Evolutionary conservation across 92 coral and sea anemone species (phyloP).

Genomic region (Phenganax stokvisi): DNA sequence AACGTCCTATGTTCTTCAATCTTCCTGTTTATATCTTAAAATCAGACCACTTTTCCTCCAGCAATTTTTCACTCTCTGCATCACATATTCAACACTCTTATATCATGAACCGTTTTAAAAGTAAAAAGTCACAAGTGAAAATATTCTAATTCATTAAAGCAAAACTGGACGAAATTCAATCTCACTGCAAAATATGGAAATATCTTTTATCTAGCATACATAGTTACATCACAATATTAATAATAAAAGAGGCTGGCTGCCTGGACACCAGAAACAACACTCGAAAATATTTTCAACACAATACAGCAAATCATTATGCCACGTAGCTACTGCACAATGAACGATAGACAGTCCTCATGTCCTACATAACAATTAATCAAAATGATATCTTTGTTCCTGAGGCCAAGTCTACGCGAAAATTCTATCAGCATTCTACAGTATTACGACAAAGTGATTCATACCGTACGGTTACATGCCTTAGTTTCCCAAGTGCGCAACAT

Average conservation of each 20-base stretch:
- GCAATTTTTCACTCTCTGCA: no score
- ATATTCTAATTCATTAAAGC: no score
- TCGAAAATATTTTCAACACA: not conserved
- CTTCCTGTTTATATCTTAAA: slow-evolving; percentile 1
- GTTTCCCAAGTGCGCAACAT: no score
- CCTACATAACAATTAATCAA: not conserved
- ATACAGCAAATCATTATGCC: not conserved
- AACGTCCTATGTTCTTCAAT: no score
- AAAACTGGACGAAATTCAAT: not conserved
- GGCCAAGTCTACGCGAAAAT: no score
- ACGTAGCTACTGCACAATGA: not conserved
- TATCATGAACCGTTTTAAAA: no score
- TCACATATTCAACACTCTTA: no score
- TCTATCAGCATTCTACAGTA: no score
- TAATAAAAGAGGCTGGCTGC: not conserved
- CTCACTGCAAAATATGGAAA: not conserved
- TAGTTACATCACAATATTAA: not conserved
- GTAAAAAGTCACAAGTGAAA: no score
- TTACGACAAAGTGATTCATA: no score
- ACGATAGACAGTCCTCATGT: not conserved
- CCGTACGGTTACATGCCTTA: no score
- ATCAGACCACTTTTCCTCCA: no score
- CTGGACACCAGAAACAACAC: not conserved
- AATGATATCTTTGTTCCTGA: not conserved
- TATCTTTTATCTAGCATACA: not conserved